phyloP scores from a whole-genome alignment of 1,140 invertebrate species.

The Pseudoatta argentina region DNA sequence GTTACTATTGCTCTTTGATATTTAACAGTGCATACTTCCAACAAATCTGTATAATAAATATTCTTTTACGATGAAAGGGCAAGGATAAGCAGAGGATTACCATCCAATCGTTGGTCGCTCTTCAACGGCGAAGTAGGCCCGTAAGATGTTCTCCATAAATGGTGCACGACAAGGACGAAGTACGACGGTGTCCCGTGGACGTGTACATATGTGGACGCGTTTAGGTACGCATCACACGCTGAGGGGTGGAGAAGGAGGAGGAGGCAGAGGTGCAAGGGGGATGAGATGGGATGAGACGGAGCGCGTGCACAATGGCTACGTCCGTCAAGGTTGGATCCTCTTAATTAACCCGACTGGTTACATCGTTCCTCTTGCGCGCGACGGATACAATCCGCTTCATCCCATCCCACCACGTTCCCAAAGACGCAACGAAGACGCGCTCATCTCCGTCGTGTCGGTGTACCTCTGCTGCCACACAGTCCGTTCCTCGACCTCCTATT shows the following conservation, averaged over 20 bases:
- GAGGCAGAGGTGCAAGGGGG: not conserved
- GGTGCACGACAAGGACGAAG: slow-evolving; percentile 72
- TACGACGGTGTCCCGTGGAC: slow-evolving; percentile 67
- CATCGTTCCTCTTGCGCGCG: slow-evolving; percentile 73
- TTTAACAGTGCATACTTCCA: not conserved
- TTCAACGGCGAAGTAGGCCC: slow-evolving; percentile 10
- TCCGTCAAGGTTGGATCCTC: slow-evolving; percentile 78
- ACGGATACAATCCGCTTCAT: slow-evolving; percentile 68
- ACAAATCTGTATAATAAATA: not conserved
- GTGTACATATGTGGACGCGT: slow-evolving; percentile 75
- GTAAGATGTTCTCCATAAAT: slow-evolving; percentile 68
- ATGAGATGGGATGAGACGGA: slow-evolving; percentile 9
- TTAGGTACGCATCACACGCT: slow-evolving; percentile 71
- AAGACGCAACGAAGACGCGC: slow-evolving; percentile 39
- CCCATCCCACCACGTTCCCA: slow-evolving; percentile 56
- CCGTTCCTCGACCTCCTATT: slow-evolving; percentile 66
- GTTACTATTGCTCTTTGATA: too few species aligned
- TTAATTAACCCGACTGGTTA: slow-evolving; percentile 79
- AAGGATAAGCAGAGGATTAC: not conserved
- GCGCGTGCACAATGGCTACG: slow-evolving; percentile 74
- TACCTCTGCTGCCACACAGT: not conserved
- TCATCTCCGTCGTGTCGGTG: slow-evolving; percentile 43
- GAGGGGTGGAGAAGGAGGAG: not conserved
- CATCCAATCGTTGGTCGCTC: slow-evolving; percentile 1
- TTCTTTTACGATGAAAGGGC: not conserved